Percentiles rank a stretch among this genome's conserved stretches.
These are phyloP conservation scores for Leptopterna dolabrata DNA, from an alignment of 2,888 invertebrate genomes.

Conservation along the genomic window DNA sequence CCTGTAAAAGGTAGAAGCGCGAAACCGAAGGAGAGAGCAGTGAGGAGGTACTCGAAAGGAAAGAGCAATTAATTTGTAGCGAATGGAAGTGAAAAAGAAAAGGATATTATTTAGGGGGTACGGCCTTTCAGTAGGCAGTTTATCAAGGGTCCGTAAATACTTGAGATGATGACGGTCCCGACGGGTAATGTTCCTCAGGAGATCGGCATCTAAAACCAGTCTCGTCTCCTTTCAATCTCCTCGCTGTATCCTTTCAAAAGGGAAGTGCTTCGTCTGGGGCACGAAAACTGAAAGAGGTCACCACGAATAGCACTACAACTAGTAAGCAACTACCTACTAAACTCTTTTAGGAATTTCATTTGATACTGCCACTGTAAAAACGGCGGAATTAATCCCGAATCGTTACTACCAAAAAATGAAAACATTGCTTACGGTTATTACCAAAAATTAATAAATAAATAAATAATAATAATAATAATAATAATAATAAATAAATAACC, in stretches of 20 bases:
- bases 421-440: too few relatives aligned
- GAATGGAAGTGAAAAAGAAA: constrained; percentile 33
- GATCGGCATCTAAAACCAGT: constrained; percentile 19
- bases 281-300: not conserved
- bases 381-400: too few relatives aligned
- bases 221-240: constrained; percentile 6
- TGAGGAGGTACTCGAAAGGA: not conserved
- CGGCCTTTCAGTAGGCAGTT: constrained; percentile 23
- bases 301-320: too few relatives aligned
- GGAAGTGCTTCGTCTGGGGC: not conserved
- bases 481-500: too few relatives aligned
- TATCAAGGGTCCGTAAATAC: constrained; percentile 21
- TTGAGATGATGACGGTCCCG: constrained; percentile 13
- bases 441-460: too few relatives aligned
- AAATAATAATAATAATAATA: too few relatives aligned
- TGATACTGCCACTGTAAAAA: too few relatives aligned
- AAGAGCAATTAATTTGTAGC: constrained; percentile 45
- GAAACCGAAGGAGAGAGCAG: not conserved
- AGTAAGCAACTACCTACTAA: too few relatives aligned
- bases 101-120: constrained; percentile 26
- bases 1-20: not conserved
- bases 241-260: not conserved
- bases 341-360: too few relatives aligned
- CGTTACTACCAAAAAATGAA: too few relatives aligned
- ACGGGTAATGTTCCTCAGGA: constrained; percentile 9